Percentiles rank a stretch among this genome's conserved stretches.
Conservation (phyloP, 2,797 vertebrate species). For the Prunella strophiata region DNA sequence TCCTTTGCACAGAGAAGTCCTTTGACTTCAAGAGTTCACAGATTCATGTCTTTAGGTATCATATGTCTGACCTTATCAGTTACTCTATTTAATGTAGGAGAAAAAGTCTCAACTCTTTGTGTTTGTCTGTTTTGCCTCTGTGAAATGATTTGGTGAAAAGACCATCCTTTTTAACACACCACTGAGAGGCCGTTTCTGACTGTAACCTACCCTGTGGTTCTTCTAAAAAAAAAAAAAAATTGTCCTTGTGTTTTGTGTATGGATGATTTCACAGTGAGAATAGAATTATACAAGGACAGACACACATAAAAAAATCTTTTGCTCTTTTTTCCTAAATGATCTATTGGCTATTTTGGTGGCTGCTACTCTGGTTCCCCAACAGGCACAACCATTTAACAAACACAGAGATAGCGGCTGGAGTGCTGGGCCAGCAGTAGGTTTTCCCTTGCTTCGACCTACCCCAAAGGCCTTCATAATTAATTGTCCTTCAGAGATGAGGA, state of each 20-base stretch:
- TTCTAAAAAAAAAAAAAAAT: slow-evolving; percentile 76
- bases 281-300: slow-evolving; percentile 83
- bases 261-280: slow-evolving; percentile 85
- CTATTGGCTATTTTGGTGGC: slow-evolving; percentile 80
- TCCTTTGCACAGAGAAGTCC: slow-evolving; percentile 85
- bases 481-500: slow-evolving; percentile 83
- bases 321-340: slow-evolving; percentile 81
- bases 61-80: slow-evolving; percentile 94
- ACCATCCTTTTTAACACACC: slow-evolving; percentile 83
- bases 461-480: slow-evolving; percentile 89
- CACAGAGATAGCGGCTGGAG: slow-evolving; percentile 72
- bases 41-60: slow-evolving; percentile 96
- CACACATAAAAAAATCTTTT: slow-evolving; percentile 80
- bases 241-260: slow-evolving; percentile 83
- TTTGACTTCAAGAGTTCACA: slow-evolving; percentile 93
- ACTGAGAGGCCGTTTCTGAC: slow-evolving; percentile 82
- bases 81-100: slow-evolving; percentile 91
- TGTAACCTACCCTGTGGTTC: slow-evolving; percentile 85
- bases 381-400: slow-evolving; percentile 76
- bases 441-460: slow-evolving; percentile 83
- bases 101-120: slow-evolving; percentile 92
- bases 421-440: slow-evolving; percentile 73
- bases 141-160: slow-evolving; percentile 88
- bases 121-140: slow-evolving; percentile 89
- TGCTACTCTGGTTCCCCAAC: slow-evolving; percentile 80